A percentile compares a stretch with the other conserved stretches of the same genome.
Evolutionary conservation across 2,888 invertebrate species (phyloP).

Genomic region (Lepidocyrtinus sp.): DNA sequence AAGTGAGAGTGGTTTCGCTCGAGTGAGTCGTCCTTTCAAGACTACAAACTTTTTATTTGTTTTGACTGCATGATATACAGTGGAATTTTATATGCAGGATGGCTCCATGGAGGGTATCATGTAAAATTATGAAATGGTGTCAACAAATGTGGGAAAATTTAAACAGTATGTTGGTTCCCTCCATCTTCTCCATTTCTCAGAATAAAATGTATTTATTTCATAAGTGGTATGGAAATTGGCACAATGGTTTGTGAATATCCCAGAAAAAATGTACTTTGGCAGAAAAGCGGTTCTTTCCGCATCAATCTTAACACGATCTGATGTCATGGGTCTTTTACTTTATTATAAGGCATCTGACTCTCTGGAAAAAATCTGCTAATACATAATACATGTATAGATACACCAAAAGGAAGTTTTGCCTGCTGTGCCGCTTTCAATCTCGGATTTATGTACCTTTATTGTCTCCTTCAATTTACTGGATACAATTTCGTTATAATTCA

Average conservation of each 20-base stretch:
- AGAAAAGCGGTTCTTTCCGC: no score
- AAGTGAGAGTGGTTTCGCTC: not conserved
- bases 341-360: not conserved
- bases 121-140: no score
- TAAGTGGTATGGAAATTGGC: no score
- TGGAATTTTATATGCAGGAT: no score
- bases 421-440: not conserved
- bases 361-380: not conserved
- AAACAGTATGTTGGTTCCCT: no score
- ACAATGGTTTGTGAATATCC: no score
- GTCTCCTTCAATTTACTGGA: not conserved
- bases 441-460: not conserved
- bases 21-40: not conserved
- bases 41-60: conserved; percentile 25
- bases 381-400: not conserved
- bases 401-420: not conserved
- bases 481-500: not conserved
- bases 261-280: no score
- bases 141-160: no score
- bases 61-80: no score
- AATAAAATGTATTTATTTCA: no score
- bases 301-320: not conserved
- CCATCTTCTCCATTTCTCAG: no score
- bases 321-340: not conserved
- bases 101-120: no score